Conservation (phyloP, 2,888 invertebrate species). For the Lasioglossum calceatum region DNA sequence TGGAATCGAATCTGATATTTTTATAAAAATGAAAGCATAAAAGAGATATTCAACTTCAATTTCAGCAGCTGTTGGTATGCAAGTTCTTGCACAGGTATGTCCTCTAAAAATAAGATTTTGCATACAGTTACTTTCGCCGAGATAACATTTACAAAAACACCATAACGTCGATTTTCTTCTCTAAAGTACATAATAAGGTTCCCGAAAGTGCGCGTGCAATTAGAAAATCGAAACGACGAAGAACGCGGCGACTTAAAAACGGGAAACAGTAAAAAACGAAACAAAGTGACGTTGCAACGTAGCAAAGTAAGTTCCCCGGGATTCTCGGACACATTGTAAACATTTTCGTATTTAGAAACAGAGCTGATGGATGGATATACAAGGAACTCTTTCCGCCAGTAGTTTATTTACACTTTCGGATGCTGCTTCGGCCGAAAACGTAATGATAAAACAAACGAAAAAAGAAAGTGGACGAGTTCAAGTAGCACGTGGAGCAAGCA, state of each 20-base stretch:
- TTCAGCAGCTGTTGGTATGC: not conserved
- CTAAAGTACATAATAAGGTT: not conserved
- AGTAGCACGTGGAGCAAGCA: slow-evolving; percentile 43
- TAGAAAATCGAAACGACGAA: not conserved
- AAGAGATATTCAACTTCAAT: not conserved
- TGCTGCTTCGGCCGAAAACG: slow-evolving; percentile 11
- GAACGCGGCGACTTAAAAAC: not conserved
- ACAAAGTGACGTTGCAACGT: not conserved
- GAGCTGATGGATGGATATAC: not conserved
- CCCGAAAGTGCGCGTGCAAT: not conserved
- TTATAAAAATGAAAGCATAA: not conserved
- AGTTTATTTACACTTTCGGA: slow-evolving; percentile 36
- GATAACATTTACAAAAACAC: not conserved
- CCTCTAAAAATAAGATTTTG: not conserved
- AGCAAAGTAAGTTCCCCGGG: not conserved
- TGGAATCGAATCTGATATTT: not conserved
- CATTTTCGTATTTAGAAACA: slow-evolving; percentile 18
- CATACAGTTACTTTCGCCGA: not conserved
- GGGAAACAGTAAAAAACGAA: not conserved
- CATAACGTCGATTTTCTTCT: not conserved
- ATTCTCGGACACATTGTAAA: not conserved
- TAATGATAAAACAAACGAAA: slow-evolving; percentile 47
- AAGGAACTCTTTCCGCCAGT: slow-evolving; percentile 15
- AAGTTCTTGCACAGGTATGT: not conserved
- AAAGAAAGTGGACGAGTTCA: slow-evolving; percentile 43